Base-by-base conservation (phyloP, 2,797 vertebrate species). In the Notolepis coatsorum region DNA sequence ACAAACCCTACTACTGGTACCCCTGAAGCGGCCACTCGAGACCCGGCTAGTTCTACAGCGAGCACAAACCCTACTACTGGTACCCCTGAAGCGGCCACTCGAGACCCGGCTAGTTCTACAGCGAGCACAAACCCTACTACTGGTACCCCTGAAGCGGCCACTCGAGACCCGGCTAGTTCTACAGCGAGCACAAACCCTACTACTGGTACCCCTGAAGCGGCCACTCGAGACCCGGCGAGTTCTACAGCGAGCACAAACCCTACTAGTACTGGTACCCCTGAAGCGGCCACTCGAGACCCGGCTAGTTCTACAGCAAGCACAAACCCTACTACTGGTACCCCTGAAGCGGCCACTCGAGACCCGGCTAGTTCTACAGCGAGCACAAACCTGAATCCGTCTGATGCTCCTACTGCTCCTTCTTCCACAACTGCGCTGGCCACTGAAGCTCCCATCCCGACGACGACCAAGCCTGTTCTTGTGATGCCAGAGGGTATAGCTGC, bases 401-500 rank as follows among this genome's bases (percentile, higher is more conserved):
- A 58, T 5, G 48, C 9, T 1, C 27, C 71, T 1, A 35, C 68
- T 25, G 20, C 37, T n/a, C n/a, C n/a, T n/a, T n/a, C n/a, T n/a
- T n/a, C n/a, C n/a, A n/a, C n/a, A n/a, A n/a, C n/a, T 28, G 50
- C 2, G 15, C 30, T 27, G 25, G 37, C 23, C 21, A 20, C 72
- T 0, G 72, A 67, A 25, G 17, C 42, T n/a, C 39, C 55, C 6
- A 15, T 65, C 13, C 20, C 60, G 8, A 21, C 82, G 18, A 77
- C 75, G 25, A 5, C 5, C 5, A 63, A 42, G 6, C 46, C 67
- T 15, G 39, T 25, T n/a, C n/a, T n/a, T 30, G n/a, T 50, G 17
- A 23, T 28, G 7, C 27, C 68, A 24, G 27, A 41, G 4, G 84
- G 88, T 86, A 75, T 2, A 13, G 13, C n/a, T n/a, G n/a, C n/a